Base-by-base conservation (phyloP, 2,888 invertebrate species). In the Eupsilia transversa region DNA sequence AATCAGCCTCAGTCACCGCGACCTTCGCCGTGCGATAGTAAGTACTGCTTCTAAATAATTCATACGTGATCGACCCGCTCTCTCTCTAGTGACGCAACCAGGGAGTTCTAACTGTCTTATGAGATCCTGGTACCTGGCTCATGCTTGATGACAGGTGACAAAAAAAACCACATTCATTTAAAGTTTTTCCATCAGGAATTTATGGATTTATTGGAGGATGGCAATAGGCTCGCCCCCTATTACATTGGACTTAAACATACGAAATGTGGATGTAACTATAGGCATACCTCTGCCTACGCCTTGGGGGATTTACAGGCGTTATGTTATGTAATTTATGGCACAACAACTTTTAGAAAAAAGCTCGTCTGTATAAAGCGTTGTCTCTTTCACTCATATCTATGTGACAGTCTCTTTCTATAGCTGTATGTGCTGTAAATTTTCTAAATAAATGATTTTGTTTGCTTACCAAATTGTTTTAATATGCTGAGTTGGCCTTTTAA, bases 11-110 rank as follows among this genome's bases (percentile, higher is more conserved):
- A 20, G 52, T 35, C 7, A 52, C 3, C n/a, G 33, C 67, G 64
- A 54, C 81, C 82, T 80, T 77, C 67, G 35, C 17, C 56, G 12
- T 17, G 14, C 60, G 46, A 43, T 30, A 38, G 4, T 12, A 30
- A 59, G 35, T 33, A 12, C 12, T 30, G 10, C 77, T 59, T 20
- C 14, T 77, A n/a, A 77, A 81, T 80, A 67, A 80, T 80, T 71
- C 77, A 81, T 46, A 7, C n/a, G 35, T 61, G 57, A 80, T 80
- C 81, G 80, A 81, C 72, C 79, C 77, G 41, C 57, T 27, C 46
- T 63, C 56, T 61, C 73, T 23, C 49, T 61, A 43, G 57, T 73
- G 66, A 17, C 49, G 46, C 14, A 41, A 30, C 17, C 46, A 27
- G n/a, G 27, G 14, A 56, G 49, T 33, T 60, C 52, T 65, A 23